Conservation (phyloP, 2,888 invertebrate species). For the Parascotia fuliginaria region DNA sequence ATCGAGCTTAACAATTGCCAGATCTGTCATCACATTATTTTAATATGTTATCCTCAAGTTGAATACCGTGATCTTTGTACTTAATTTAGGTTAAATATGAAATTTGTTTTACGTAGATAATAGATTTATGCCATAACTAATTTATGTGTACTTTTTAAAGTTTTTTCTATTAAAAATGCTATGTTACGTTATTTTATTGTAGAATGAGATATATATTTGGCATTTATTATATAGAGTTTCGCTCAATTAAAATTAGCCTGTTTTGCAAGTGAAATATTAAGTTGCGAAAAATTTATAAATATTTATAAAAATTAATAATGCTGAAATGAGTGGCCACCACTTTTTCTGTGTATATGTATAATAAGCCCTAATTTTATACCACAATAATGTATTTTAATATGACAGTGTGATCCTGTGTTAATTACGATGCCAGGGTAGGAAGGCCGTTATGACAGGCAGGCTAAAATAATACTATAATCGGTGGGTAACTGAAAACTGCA, state of each 20-base stretch:
- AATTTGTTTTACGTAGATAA: conserved; percentile 72
- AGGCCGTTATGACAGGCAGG: not conserved
- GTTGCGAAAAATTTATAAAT: conserved; percentile 34
- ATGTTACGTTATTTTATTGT: conserved; percentile 58
- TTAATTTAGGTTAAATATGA: conserved; percentile 75
- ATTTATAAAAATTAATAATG: conserved; percentile 27
- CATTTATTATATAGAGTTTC: conserved; percentile 69
- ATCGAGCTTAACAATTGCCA: conserved; percentile 43
- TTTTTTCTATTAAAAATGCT: conserved; percentile 60
- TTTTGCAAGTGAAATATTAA: conserved; percentile 34
- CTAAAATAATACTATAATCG: not conserved
- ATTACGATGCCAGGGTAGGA: conserved; percentile 21
- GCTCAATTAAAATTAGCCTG: conserved; percentile 73
- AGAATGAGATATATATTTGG: conserved; percentile 64
- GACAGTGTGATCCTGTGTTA: conserved; percentile 46
- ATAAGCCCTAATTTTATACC: conserved; percentile 31
- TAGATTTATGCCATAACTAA: conserved; percentile 84
- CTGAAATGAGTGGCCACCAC: conserved; percentile 26
- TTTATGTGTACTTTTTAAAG: conserved; percentile 76
- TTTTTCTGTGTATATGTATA: conserved; percentile 26
- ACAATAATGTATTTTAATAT: conserved; percentile 31
- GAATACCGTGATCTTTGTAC: conserved; percentile 72
- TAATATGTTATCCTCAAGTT: conserved; percentile 26
- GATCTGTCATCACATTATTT: conserved; percentile 59
- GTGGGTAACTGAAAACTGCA: not conserved